Base-by-base conservation (phyloP, 30 jellyfish, hydroid and myxozoan species). In the Aurelia sp. region DNA sequence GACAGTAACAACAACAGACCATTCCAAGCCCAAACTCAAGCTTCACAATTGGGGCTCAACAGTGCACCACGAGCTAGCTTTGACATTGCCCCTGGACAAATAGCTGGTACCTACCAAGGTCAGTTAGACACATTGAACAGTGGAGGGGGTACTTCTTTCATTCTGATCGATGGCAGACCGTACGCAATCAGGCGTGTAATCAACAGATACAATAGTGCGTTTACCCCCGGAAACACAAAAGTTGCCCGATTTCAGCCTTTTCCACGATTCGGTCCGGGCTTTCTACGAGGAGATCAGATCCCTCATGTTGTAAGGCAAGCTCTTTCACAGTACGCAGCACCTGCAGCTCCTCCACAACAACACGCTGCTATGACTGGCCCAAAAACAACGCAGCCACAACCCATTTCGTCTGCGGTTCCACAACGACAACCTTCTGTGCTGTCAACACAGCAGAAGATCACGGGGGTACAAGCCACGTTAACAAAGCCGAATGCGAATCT, bases 121-220 rank as follows among this genome's bases (percentile, higher is more conserved):
- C 91, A 76, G 4, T 20, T 86, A 59, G 71, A 48, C 84, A 40
- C 90, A 0, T 72, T 55, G 17, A 63, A 63, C 67, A 63, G 71
- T 63, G 74, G 68, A 50, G 74, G 8, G 13, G 93, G 82, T 57
- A 84, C 82, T 35, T 71, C 93, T 1, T 76, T 72, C 22, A 59
- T 84, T 47, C 47, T 51, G 61, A 84, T 84, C 13, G 93, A 72
- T 21, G 93, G 93, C 67, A 76, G 66, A 64, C 93, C 93, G 48
- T 84, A 84, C 53, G 93, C 84, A 60, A 84, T 84, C 71, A 61
- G 93, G 68, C 77, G 93, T 13, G 85, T 84, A 10, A 77, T 84
- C 20, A 84, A 84, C 88, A 59, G 93, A 47, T 84, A 52, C 78
- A 84, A 84, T 69, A 84, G 62, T 57, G 73, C 80, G 17, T 79